Conservation (phyloP, 2,113 vertebrate species). For the Menidia beryllina region DNA sequence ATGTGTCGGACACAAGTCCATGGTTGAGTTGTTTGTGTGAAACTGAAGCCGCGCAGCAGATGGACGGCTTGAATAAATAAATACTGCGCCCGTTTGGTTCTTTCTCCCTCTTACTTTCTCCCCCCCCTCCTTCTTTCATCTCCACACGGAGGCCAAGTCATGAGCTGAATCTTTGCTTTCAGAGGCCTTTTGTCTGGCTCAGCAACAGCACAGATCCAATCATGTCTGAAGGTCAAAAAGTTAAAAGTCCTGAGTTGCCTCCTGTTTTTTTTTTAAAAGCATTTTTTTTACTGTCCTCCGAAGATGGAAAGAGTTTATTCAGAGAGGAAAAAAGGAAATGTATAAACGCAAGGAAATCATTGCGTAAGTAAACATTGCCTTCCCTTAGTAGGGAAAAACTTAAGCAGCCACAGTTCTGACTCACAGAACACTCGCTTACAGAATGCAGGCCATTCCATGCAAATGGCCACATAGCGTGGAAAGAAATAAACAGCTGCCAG, state of each 20-base stretch:
- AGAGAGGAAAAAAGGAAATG: constrained; percentile 21
- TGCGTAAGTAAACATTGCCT: constrained; percentile 43
- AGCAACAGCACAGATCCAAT: constrained; percentile 74
- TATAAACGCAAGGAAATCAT: constrained; percentile 38
- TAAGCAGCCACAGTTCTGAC: constrained; percentile 10
- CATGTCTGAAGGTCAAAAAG: constrained; percentile 78
- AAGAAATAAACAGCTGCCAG: constrained; percentile 3
- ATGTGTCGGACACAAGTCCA: not conserved
- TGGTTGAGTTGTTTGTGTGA: constrained; percentile 20
- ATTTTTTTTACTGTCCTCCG: too few relatives aligned
- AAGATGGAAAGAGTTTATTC: constrained; percentile 25
- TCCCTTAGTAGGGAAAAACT: constrained; percentile 2
- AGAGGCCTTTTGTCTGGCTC: constrained; percentile 70
- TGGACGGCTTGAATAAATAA: constrained; percentile 81
- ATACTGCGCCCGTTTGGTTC: constrained; percentile 64
- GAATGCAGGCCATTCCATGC: not conserved
- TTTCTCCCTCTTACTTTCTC: constrained; percentile 7
- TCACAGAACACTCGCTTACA: not conserved
- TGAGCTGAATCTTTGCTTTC: constrained; percentile 68
- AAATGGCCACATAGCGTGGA: not conserved
- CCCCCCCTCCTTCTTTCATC: constrained; percentile 29
- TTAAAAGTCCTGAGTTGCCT: constrained; percentile 60
- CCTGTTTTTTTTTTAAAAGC: constrained; percentile 59
- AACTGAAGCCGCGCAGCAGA: constrained; percentile 71
- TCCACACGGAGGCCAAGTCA: constrained; percentile 65